Evolutionary conservation across 2,888 invertebrate species (phyloP).

Genomic region (Cepaea hortensis): DNA sequence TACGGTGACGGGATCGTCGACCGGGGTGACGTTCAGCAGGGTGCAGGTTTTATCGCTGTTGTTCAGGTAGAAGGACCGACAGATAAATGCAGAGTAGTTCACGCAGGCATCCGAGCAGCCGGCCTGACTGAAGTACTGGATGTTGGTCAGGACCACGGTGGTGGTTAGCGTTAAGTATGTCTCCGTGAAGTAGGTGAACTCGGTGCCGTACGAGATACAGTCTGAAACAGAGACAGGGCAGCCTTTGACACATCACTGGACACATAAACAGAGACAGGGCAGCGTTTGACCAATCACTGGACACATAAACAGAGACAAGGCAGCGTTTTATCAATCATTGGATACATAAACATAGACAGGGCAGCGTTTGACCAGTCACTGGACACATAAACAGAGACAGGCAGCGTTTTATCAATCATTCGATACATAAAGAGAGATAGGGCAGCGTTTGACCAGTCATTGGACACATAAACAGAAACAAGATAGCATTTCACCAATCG

Average conservation of each 20-base stretch:
- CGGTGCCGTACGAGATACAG: background rate
- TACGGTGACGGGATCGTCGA: background rate
- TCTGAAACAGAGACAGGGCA: background rate
- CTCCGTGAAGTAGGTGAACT: background rate
- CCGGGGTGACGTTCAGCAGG: background rate
- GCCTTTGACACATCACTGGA: no score
- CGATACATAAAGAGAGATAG: no score
- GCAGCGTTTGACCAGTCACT: no score
- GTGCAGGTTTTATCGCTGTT: background rate
- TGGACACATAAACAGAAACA: no score
- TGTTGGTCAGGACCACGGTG: background rate
- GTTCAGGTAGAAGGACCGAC: background rate
- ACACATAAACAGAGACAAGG: no score
- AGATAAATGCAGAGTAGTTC: background rate
- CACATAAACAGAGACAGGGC: no score
- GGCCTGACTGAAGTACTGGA: background rate
- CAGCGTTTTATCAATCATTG: no score
- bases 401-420: no score
- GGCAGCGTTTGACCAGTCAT: no score
- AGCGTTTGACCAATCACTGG: no score
- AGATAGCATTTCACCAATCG: no score
- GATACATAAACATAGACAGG: no score
- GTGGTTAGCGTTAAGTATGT: background rate
- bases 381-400: background rate
- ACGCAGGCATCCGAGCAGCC: constrained; percentile 6